A percentile compares a stretch with the other conserved stretches of the same genome.
phyloP scores from a whole-genome alignment of 2,888 invertebrate genomes.

The Amphiduros pacificus region DNA sequence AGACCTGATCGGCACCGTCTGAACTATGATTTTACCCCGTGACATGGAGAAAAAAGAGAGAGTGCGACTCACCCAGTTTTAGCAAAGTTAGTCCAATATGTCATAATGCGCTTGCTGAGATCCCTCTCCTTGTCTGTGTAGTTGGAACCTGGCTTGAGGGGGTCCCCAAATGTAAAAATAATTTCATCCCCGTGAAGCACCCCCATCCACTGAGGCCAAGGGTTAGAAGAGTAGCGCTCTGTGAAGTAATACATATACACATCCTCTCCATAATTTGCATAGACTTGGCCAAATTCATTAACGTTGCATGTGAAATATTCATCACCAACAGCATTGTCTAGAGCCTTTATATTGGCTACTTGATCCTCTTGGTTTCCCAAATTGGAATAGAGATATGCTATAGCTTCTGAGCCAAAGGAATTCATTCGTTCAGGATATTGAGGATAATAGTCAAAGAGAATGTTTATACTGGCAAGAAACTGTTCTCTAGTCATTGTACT shows the following conservation, averaged over 20 bases:
- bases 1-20: too few relatives aligned
- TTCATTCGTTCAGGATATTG: constrained; percentile 65
- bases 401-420: constrained; percentile 75
- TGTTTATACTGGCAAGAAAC: constrained; percentile 75
- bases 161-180: constrained; percentile 92
- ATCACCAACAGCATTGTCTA: constrained; percentile 93
- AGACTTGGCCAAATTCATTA: constrained; percentile 87
- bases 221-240: constrained; percentile 75
- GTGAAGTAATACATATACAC: constrained; percentile 89
- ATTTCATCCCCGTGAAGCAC: constrained; percentile 96
- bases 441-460: constrained; percentile 75
- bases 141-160: constrained; percentile 78
- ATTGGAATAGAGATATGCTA: constrained; percentile 90
- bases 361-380: constrained; percentile 87
- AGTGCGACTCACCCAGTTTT: constrained; percentile 90
- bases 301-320: constrained; percentile 94
- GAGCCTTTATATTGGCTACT: constrained; percentile 77
- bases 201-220: constrained; percentile 95
- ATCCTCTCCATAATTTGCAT: constrained; percentile 84
- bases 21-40: too few relatives aligned
- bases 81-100: constrained; percentile 94
- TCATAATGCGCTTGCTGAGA: constrained; percentile 85
- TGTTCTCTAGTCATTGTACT: constrained; percentile 74
- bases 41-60: too few relatives aligned
- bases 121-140: constrained; percentile 84